Evolutionary conservation across 2,888 invertebrate genomes (phyloP).

Genomic region (Tholera decimalis): DNA sequence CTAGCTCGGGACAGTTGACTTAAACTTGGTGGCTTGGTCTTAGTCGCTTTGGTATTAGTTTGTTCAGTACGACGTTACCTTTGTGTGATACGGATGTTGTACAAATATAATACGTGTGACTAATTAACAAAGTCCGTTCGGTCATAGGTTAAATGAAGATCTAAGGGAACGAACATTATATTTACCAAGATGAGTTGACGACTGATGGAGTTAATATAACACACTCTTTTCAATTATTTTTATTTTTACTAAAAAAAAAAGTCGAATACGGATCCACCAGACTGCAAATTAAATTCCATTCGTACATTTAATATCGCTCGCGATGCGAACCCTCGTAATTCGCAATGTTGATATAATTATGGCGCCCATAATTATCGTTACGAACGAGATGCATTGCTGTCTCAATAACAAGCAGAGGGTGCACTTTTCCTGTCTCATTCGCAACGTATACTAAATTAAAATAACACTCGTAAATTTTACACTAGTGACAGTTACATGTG

Average conservation of each 20-base stretch:
- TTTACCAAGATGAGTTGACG: neutral
- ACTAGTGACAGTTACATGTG: conserved; percentile 55
- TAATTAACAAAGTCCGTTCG: neutral
- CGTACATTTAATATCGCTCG: conserved; percentile 19
- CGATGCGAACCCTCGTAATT: conserved; percentile 30
- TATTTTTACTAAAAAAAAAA: neutral
- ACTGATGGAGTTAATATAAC: neutral
- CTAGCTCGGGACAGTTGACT: conserved; percentile 4
- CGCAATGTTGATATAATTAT: conserved; percentile 49
- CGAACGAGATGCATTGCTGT: conserved; percentile 36
- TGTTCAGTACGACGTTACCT: neutral
- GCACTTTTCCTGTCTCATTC: conserved; percentile 10
- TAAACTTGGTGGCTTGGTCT: neutral
- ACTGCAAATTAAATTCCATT: conserved; percentile 19
- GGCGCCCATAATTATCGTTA: conserved; percentile 39
- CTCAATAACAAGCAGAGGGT: conserved; percentile 22
- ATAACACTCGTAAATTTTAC: conserved; percentile 41
- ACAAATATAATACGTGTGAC: neutral
- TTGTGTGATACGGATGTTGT: neutral
- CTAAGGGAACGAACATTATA: neutral
- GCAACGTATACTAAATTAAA: conserved; percentile 46
- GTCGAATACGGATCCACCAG: conserved; percentile 1
- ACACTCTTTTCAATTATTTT: neutral
- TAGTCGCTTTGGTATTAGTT: neutral
- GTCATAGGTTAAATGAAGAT: neutral